A percentile compares a stretch with the other conserved stretches of the same genome.
Evolutionary conservation across 1,140 invertebrate genomes (phyloP).

Genomic region (Heliconius nattereri): DNA sequence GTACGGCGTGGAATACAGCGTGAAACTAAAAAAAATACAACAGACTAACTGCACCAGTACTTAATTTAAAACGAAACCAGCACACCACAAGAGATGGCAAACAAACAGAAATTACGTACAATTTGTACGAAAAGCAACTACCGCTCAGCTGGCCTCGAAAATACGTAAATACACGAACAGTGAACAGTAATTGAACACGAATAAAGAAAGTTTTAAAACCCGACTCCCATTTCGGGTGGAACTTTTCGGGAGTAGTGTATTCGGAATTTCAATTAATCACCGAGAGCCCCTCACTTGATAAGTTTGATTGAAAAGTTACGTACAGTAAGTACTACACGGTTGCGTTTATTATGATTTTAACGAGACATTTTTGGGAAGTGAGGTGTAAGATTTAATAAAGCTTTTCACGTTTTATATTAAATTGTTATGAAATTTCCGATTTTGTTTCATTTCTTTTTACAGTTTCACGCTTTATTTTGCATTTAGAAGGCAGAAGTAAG

Average conservation of each 20-base stretch:
- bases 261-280: slow-evolving; percentile 39
- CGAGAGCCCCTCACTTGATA: slow-evolving; percentile 18
- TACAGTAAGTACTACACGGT: not conserved
- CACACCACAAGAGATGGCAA: not conserved
- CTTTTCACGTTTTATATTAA: not conserved
- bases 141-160: not conserved
- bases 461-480: too few species aligned
- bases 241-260: slow-evolving; percentile 32
- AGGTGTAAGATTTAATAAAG: not conserved
- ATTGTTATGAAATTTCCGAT: not conserved
- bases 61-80: not conserved
- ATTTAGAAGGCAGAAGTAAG: too few species aligned
- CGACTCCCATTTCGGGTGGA: slow-evolving; percentile 23
- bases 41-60: not conserved
- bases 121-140: not conserved
- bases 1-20: not conserved
- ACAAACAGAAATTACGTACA: slow-evolving; percentile 8
- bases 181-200: slow-evolving; percentile 22
- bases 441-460: not conserved
- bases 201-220: slow-evolving; percentile 28
- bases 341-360: slow-evolving; percentile 1
- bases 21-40: not conserved
- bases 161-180: not conserved
- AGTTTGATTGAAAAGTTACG: slow-evolving; percentile 24
- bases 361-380: not conserved